phyloP scores from a whole-genome alignment of 2,797 vertebrate species.

The Manis javanica region DNA sequence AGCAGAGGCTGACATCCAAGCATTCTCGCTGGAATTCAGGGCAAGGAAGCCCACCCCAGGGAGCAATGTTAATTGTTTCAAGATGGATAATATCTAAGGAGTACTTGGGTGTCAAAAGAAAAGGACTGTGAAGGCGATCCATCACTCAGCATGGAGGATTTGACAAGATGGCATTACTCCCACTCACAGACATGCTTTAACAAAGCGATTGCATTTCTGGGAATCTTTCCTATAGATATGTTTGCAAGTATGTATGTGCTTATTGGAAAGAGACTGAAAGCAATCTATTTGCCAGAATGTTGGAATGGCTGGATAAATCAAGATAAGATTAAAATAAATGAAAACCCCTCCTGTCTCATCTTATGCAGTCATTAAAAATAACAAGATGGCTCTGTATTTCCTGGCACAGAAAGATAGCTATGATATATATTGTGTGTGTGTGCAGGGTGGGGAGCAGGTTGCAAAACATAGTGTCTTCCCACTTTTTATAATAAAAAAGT shows the following conservation, averaged over 20 bases:
- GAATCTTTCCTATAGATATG: rapidly evolving
- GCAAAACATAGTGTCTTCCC: neutral
- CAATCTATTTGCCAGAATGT: no score
- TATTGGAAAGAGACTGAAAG: neutral
- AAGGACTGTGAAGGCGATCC: no score
- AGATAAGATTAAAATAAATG: neutral
- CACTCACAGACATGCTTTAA: neutral
- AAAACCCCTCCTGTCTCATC: neutral
- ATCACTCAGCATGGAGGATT: no score
- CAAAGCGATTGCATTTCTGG: neutral
- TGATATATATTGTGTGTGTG: rapidly evolving
- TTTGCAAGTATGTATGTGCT: neutral
- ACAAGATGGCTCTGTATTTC: neutral
- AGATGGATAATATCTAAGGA: no score
- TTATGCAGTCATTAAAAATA: neutral
- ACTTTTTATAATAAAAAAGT: neutral
- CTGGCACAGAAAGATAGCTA: neutral
- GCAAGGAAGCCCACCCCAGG: no score
- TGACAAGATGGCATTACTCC: no score
- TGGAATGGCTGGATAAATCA: neutral
- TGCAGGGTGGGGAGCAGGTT: neutral
- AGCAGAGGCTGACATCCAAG: no score
- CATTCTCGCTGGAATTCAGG: no score
- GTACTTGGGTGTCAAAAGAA: no score
- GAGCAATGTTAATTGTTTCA: no score